Percentiles rank a stretch among this genome's conserved stretches.
These are phyloP conservation scores for Trachemys scripta DNA, from an alignment of 2,113 vertebrate genomes.

Conservation along the genomic window DNA sequence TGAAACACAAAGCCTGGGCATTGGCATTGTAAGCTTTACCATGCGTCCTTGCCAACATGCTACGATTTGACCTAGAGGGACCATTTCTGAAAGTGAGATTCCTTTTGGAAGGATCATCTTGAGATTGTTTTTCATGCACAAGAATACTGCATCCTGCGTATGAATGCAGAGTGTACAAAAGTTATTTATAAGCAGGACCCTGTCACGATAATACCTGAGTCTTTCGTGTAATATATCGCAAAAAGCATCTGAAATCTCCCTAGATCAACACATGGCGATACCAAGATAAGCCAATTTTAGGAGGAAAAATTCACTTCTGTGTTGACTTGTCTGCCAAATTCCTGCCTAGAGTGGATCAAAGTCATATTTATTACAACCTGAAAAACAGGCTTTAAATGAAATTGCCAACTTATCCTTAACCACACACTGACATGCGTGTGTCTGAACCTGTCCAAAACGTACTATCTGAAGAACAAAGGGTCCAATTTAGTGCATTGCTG, in stretches of 20 bases:
- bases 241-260: background rate
- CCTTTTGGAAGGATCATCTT: background rate
- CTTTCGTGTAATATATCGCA: background rate
- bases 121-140: background rate
- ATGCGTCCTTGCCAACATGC: background rate
- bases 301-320: background rate
- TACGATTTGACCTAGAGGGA: background rate
- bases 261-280: background rate
- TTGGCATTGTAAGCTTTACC: background rate
- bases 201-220: background rate
- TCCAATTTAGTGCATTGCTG: rapidly evolving
- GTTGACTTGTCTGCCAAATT: background rate
- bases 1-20: background rate
- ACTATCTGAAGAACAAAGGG: background rate
- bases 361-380: background rate
- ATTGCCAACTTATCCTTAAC: background rate
- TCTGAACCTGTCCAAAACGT: background rate
- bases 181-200: background rate
- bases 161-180: rapidly evolving
- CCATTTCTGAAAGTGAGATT: background rate
- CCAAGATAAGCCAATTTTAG: background rate
- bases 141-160: background rate
- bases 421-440: background rate
- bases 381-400: background rate
- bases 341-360: background rate